Evolutionary conservation across 2,113 vertebrate genomes (phyloP).

Genomic region (Calyptommatus sinebrachiatus): DNA sequence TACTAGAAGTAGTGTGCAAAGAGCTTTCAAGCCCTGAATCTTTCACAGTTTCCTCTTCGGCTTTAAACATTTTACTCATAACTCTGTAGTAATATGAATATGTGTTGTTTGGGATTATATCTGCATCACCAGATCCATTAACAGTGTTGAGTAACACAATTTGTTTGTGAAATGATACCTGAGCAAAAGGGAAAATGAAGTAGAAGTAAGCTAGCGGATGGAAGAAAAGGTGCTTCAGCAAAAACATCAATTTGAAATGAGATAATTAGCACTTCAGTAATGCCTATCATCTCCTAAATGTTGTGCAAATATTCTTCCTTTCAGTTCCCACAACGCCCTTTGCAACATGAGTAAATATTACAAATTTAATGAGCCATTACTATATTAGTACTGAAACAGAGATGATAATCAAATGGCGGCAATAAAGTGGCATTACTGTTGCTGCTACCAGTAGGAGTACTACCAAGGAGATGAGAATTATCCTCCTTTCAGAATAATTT

Average conservation of each 20-base stretch:
- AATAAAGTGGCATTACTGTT: too few relatives aligned
- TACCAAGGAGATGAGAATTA: too few relatives aligned
- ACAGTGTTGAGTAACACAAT: constrained; percentile 44
- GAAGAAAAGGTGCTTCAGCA: constrained; percentile 52
- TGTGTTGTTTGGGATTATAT: constrained; percentile 21
- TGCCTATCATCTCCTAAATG: constrained; percentile 49
- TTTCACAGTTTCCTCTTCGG: constrained; percentile 18
- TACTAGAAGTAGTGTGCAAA: too few relatives aligned
- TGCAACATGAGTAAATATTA: constrained; percentile 51
- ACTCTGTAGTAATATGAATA: constrained; percentile 30
- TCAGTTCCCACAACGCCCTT: constrained; percentile 45
- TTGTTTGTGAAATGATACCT: constrained; percentile 11
- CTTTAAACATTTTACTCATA: constrained; percentile 10
- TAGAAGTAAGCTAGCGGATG: constrained; percentile 36
- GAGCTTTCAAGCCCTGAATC: neutral
- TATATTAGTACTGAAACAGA: neutral
- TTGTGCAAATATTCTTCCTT: constrained; percentile 60
- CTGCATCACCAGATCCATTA: constrained; percentile 1
- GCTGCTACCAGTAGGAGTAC: too few relatives aligned
- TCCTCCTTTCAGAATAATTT: too few relatives aligned
- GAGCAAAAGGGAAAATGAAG: constrained; percentile 41
- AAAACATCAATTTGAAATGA: constrained; percentile 60
- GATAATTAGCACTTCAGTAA: constrained; percentile 55
- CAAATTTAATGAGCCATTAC: constrained; percentile 29
- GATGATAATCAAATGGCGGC: too few relatives aligned